Percentiles rank a stretch among this genome's conserved stretches.
Conservation (phyloP, 1,140 invertebrate genomes). For the Halyomorpha halys region DNA sequence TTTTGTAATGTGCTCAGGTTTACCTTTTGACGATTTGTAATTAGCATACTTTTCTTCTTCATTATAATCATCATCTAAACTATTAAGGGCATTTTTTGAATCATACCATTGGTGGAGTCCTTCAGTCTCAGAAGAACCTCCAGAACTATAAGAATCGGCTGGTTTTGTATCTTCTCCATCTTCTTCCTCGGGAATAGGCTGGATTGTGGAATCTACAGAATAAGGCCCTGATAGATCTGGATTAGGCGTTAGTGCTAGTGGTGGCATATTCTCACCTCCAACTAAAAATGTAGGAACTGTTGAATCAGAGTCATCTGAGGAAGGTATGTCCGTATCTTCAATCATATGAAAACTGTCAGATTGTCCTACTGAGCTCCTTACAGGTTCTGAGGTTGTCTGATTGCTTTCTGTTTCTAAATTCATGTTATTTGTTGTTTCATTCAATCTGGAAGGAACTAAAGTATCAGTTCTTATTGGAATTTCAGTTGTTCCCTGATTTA, state of each 20-base stretch:
- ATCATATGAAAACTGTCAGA: background rate
- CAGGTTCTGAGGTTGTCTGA: background rate
- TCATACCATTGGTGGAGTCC: constrained; percentile 7
- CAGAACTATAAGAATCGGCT: background rate
- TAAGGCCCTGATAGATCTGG: constrained; percentile 19
- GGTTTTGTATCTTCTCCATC: background rate
- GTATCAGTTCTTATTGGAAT: background rate
- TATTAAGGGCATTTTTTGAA: constrained; percentile 10
- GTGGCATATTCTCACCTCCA: constrained; percentile 11
- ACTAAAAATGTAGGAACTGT: background rate
- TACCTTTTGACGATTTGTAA: constrained; percentile 3
- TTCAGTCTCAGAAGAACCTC: background rate
- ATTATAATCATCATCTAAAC: constrained; percentile 18
- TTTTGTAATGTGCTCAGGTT: background rate
- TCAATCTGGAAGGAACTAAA: background rate
- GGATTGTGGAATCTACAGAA: constrained; percentile 15
- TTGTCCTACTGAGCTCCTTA: too few species aligned
- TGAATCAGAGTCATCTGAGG: background rate
- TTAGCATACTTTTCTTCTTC: background rate
- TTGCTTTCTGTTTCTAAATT: background rate
- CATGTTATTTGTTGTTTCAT: background rate
- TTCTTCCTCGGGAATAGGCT: background rate
- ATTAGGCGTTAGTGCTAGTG: background rate
- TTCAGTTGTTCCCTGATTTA: background rate
- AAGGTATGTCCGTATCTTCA: background rate